Evolutionary conservation across 2,888 invertebrate species (phyloP), one percentile per base, ranked within the genome.

Genomic region (Archips crataeganus): DNA sequence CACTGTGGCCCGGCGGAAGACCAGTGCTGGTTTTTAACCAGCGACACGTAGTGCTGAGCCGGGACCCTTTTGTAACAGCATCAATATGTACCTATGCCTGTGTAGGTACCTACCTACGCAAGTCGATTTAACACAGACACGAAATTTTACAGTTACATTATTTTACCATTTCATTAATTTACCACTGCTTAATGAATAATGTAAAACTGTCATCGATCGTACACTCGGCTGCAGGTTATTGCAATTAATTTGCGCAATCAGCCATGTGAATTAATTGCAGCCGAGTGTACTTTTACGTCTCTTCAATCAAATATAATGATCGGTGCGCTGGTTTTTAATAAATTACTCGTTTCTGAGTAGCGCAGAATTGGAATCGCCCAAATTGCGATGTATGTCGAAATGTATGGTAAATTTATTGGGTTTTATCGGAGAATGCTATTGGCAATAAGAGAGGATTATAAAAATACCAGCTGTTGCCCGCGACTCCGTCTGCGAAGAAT

Each of bases 181-280:
- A 13, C 49, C 49, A 5, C 15, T 11, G 13, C 13, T n/a, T 49
- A 64, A 65, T 65, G 36, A 51, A 39, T 68, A 63, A 47, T 51
- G 68, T 72, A 51, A 36, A 51, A 15, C 49, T 51, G 65, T 65
- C 65, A 51, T 36, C 65, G 36, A n/a, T 36, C 51, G 45, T 79
- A 79, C 79, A 77, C 75, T 74, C 67, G 75, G 73, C 63, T 65
- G 51, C 68, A 72, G 45, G 68, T 57, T 67, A 54, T 63, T 45
- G 77, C 77, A 81, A 82, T 82, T 83, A 81, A 83, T 83, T 80
- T 81, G 78, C 75, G 79, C 79, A 79, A 79, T 78, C 80, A 76
- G 71, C 68, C 75, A 64, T 76, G 77, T 81, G 76, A 80, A 82
- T 81, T 81, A 78, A 81, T 82, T 80, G 77, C 76, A 71, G 66